These are phyloP conservation scores for Eurystomus glaucurus DNA, from an alignment of 2,797 vertebrate species.

Conservation along the genomic window DNA sequence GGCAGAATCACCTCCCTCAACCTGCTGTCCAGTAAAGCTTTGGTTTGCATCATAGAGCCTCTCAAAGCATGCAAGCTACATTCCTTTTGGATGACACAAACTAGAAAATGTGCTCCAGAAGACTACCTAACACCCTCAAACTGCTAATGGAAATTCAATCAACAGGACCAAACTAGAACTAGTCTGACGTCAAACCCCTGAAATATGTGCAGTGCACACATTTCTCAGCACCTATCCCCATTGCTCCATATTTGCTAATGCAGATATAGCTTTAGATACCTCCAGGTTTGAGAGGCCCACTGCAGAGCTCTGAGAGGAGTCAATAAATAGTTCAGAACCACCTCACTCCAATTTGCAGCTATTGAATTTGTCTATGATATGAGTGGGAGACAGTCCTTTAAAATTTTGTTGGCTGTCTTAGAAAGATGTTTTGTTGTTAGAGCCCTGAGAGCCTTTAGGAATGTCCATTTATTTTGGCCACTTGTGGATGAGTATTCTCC, in stretches of 20 bases:
- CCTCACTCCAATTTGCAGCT: neutral
- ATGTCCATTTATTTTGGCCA: neutral
- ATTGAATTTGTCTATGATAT: neutral
- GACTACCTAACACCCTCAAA: neutral
- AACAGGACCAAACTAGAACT: neutral
- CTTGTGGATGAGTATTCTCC: neutral
- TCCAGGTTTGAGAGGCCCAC: neutral
- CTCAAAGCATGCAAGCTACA: neutral
- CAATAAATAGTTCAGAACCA: neutral
- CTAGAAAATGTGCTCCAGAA: neutral
- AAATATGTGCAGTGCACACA: neutral
- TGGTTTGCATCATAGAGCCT: neutral
- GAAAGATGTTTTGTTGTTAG: neutral
- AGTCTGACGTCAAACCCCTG: neutral
- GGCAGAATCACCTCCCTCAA: accelerated
- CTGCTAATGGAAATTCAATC: constrained; percentile 8
- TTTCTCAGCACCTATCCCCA: neutral
- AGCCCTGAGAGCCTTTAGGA: neutral
- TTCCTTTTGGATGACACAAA: constrained; percentile 7
- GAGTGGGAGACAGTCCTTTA: neutral
- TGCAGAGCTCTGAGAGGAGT: neutral
- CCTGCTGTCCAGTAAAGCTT: neutral
- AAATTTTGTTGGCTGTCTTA: neutral
- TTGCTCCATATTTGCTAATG: neutral
- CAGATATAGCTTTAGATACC: neutral